Evolutionary conservation across 1,140 invertebrate genomes (phyloP).

Genomic region (Drosophila pruinosa): DNA sequence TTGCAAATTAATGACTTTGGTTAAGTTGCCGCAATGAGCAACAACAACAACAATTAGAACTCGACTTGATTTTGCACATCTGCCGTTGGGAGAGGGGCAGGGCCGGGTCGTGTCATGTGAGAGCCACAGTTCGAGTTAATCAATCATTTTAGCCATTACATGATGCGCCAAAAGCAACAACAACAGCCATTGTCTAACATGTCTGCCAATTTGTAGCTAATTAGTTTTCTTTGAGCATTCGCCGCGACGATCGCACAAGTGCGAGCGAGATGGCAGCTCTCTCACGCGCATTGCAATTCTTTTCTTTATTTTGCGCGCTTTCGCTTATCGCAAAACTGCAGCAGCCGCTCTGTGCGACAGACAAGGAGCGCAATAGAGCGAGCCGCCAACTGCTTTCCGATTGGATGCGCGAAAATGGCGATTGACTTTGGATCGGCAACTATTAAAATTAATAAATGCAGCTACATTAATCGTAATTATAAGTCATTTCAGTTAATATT

Average conservation of each 20-base stretch:
- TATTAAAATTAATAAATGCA: too few relatives aligned
- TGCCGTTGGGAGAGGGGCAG: slow-evolving; percentile 2
- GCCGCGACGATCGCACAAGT: slow-evolving; percentile 15
- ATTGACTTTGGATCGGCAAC: slow-evolving; percentile 24
- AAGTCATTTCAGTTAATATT: too few relatives aligned
- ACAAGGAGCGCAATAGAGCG: slow-evolving; percentile 19
- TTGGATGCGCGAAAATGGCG: slow-evolving; percentile 75
- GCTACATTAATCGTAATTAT: too few relatives aligned
- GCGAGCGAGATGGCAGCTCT: slow-evolving; percentile 13
- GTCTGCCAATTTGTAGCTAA: slow-evolving; percentile 71
- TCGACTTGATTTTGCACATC: slow-evolving; percentile 56
- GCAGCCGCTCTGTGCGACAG: slow-evolving; percentile 7
- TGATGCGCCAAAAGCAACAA: slow-evolving; percentile 31
- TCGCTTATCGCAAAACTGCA: slow-evolving; percentile 39
- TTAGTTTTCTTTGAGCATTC: slow-evolving; percentile 56
- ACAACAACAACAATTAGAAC: slow-evolving; percentile 36
- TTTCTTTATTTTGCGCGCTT: background rate
- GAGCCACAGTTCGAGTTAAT: slow-evolving; percentile 44
- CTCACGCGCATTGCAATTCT: slow-evolving; percentile 16
- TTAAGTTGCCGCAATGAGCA: slow-evolving; percentile 41
- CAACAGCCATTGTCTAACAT: slow-evolving; percentile 47
- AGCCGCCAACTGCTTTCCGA: slow-evolving; percentile 38
- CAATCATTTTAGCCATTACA: slow-evolving; percentile 76
- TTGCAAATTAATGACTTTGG: slow-evolving; percentile 79
- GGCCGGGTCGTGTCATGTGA: background rate